phyloP scores from a whole-genome alignment of 2,113 vertebrate genomes.

The Chaetura pelagica region DNA sequence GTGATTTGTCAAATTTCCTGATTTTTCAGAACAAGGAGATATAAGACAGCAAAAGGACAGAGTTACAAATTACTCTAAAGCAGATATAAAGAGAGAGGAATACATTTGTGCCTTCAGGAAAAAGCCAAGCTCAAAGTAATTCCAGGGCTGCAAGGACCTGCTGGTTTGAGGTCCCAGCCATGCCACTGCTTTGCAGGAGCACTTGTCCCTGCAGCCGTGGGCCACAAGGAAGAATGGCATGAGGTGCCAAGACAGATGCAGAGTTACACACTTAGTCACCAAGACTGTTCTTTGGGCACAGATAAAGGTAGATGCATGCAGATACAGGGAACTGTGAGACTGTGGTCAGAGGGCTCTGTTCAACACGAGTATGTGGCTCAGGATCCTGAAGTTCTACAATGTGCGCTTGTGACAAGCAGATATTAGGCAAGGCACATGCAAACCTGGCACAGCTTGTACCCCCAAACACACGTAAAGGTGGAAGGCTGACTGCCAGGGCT shows the following conservation, averaged over 20 bases:
- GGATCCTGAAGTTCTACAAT: neutral
- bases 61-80: neutral
- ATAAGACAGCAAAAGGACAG: neutral
- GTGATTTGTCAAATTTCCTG: neutral
- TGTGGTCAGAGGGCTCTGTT: neutral
- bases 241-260: neutral
- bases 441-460: neutral
- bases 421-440: neutral
- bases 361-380: neutral
- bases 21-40: neutral
- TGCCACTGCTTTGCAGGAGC: neutral
- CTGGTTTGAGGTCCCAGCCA: neutral
- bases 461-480: fast-evolving
- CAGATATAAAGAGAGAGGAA: neutral
- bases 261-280: neutral
- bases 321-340: neutral
- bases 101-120: neutral
- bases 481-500: neutral
- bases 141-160: neutral
- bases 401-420: neutral
- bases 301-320: neutral
- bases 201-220: neutral
- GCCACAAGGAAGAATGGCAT: neutral
- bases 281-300: neutral
- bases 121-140: neutral